phyloP scores from a whole-genome alignment of 2,797 vertebrate species.

The Melanotaenia parkinsoni region DNA sequence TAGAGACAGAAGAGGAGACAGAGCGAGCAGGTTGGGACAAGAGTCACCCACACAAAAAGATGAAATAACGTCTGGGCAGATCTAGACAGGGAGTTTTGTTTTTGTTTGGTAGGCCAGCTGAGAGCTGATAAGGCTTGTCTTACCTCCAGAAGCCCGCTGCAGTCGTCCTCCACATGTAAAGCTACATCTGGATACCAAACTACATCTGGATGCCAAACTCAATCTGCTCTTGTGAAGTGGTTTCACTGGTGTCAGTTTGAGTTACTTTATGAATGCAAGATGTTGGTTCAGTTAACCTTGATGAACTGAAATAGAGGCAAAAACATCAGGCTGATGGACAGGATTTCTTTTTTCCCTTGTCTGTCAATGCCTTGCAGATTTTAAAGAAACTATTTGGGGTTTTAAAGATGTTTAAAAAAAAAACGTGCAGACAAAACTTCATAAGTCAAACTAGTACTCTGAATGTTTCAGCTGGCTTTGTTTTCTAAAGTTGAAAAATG shows the following conservation, averaged over 20 bases:
- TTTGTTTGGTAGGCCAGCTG: background rate
- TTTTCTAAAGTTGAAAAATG: constrained; percentile 5
- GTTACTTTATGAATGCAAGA: background rate
- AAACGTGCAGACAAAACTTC: background rate
- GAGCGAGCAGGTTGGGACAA: background rate
- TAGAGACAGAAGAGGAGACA: background rate
- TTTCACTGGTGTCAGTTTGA: constrained; percentile 5
- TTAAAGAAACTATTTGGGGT: background rate
- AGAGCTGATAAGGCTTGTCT: background rate
- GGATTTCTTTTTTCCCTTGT: background rate
- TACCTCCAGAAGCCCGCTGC: background rate
- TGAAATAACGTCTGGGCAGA: background rate
- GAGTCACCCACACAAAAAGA: background rate
- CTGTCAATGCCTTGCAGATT: background rate
- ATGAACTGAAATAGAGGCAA: background rate
- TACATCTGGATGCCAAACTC: constrained; percentile 4
- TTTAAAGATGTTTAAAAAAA: background rate
- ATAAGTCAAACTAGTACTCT: background rate
- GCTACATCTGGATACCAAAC: constrained; percentile 1
- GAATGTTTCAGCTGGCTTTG: constrained; percentile 15
- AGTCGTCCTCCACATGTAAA: background rate
- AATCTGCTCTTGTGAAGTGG: constrained; percentile 4
- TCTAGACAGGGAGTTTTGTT: background rate
- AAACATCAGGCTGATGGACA: background rate
- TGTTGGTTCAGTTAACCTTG: background rate